Percentiles rank a stretch among this genome's conserved stretches.
These are phyloP conservation scores for Cybosia mesomella DNA, from an alignment of 2,888 invertebrate genomes.

Conservation along the genomic window DNA sequence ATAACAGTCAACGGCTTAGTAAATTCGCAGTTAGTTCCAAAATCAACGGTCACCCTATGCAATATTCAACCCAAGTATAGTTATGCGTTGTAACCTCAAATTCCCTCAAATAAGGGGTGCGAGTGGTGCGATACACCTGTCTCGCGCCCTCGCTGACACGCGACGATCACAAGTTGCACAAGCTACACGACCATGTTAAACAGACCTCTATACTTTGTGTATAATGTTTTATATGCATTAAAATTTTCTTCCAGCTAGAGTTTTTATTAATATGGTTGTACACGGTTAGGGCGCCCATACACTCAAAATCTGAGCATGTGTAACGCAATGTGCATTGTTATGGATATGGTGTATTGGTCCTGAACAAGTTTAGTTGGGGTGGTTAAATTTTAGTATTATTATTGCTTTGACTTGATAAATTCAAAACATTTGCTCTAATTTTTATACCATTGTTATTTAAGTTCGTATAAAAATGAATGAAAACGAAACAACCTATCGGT, in stretches of 20 bases:
- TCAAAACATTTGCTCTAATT: conserved; percentile 12
- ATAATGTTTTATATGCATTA: conserved; percentile 7
- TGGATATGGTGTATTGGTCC: conserved; percentile 70
- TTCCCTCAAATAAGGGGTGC: conserved; percentile 83
- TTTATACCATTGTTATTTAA: neutral
- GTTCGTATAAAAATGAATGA: neutral
- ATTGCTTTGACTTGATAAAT: conserved; percentile 40
- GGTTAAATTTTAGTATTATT: conserved; percentile 67
- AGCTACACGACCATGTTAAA: conserved; percentile 60
- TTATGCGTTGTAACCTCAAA: conserved; percentile 76
- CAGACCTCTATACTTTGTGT: conserved; percentile 55
- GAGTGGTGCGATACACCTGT: conserved; percentile 83
- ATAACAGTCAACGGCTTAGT: neutral
- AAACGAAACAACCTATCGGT: neutral
- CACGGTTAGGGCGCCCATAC: conserved; percentile 67
- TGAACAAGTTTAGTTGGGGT: conserved; percentile 59
- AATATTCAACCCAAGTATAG: conserved; percentile 68
- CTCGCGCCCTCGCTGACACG: conserved; percentile 83
- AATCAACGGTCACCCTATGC: conserved; percentile 62
- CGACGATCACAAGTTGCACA: conserved; percentile 75
- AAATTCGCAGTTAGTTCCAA: conserved; percentile 10
- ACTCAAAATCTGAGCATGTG: conserved; percentile 71
- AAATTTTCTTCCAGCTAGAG: conserved; percentile 34
- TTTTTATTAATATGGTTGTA: conserved; percentile 57
- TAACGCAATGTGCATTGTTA: conserved; percentile 79